Evolutionary conservation across 2,888 invertebrate species (phyloP), one percentile per base, ranked within the genome.

Genomic region (Calameuta pallipes): DNA sequence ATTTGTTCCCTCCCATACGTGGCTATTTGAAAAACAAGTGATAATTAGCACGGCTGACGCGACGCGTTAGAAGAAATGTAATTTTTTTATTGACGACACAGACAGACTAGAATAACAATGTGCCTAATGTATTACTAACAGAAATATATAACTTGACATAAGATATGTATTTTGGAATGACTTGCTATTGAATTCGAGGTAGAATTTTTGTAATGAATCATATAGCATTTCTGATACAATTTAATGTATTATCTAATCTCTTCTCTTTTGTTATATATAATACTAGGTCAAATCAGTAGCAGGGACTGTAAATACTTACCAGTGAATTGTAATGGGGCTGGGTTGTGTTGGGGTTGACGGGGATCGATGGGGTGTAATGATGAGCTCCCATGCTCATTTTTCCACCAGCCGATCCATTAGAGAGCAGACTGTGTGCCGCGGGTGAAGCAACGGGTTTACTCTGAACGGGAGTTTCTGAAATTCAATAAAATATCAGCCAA

Each of bases 361-460:
- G 90, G 85, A 93, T 93, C 84, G 94, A 94, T 73, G 96, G 96
- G 80, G 94, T 94, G 89, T 96, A 96, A 88, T 94, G 94, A 91
- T 96, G 95, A 79, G 95, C 92, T 82, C 95, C 95, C 94, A 95
- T 94, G 79, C 95, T 95, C 86, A 95, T 93, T 89, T 94, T 94
- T 35, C 95, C 95, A 82, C 92, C 92, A 13, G 93, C 90, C 73
- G 93, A 93, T 82, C 94, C 94, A 86, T 94, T 96, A 85, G 95
- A 94, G 80, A 96, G 93, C 74, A 96, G 93, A 36, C 96, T 95
- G 92, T 96, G 96, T 33, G 96, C 95, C 37, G 96, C 97, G 31
- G 96, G 96, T 4, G 95, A 94, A 4, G 96, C 96, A 30, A 95
- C 94, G 74, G 97, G 96, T 90, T 95, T 96, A 82, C 85, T 91